Evolutionary conservation across 2,888 invertebrate genomes (phyloP).

Genomic region (Nephrotoma guestfalica): DNA sequence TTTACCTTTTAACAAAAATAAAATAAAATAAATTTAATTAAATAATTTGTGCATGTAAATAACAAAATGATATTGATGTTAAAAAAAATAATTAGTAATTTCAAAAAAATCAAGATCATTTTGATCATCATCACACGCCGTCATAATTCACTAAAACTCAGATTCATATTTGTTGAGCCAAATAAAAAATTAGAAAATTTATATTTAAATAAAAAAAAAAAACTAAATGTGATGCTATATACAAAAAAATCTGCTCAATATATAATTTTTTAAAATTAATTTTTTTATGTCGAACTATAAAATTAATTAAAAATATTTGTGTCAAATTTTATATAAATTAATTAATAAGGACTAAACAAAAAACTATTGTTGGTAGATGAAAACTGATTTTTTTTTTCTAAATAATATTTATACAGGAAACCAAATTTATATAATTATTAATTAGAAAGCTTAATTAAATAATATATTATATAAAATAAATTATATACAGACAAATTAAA

Average conservation of each 20-base stretch:
- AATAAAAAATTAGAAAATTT: not conserved
- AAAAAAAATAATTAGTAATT: not conserved
- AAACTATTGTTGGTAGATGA: not conserved
- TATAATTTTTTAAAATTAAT: not conserved
- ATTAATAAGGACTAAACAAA: not conserved
- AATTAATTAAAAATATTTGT: not conserved
- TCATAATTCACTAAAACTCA: not conserved
- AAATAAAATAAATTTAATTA: not conserved
- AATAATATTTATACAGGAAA: not conserved
- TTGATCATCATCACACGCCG: not conserved
- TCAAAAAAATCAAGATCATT: not conserved
- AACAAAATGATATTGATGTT: not conserved
- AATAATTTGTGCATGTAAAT: not conserved
- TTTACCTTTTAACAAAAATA: not conserved
- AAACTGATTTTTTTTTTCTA: not conserved
- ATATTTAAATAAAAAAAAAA: not conserved
- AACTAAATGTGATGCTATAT: not conserved
- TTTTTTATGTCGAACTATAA: not conserved
- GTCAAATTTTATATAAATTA: not conserved
- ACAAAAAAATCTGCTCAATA: not conserved
- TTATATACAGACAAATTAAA: not conserved
- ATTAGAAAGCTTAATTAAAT: not conserved
- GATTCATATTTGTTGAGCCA: not conserved
- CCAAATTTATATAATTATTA: not conserved
- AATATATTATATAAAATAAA: constrained; percentile 8